Base-by-base conservation (phyloP, 1,140 invertebrate species). In the Episyrphus balteatus region DNA sequence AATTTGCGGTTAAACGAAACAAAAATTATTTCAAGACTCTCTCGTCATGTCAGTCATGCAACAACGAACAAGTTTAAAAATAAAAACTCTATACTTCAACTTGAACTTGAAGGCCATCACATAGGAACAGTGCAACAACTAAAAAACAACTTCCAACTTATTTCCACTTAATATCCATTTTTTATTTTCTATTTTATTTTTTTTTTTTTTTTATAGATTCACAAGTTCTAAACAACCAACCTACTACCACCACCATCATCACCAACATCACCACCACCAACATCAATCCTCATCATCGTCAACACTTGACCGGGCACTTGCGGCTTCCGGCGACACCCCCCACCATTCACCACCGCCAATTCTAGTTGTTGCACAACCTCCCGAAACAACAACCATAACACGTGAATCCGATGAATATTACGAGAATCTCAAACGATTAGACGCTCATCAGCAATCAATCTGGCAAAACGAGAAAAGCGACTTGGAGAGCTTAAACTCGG, bases 401-500 rank as follows among this genome's bases (percentile, higher is more conserved):
- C 59, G 56, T 48, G 63, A 66, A 45, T 61, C 65, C 53, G 62
- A 66, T 32, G 59, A 66, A 44, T 67, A 68, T 47, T 67, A 66
- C 46, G 58, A 63, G 47, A 67, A 68, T 64, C 48, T 68, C 34
- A 68, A 68, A 53, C 62, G 65, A 41, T 55, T 68, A 54, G 64
- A 68, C 51, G 57, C 60, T 38, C 42, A 48, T 61, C 9, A 51
- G 51, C 15, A 62, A 62, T 51, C 61, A 62, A 49, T 30, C 33
- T 68, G 65, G 65, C 61, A 64, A 40, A 68, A 63, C 55, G 66
- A 68, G 49, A 68, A 66, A 48, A 77, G 76, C 54, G 77, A 78
- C 59, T 76, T 78, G 46, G 76, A 79, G 58, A 79, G 76, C 55
- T 69, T 79, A 43, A 78, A 79, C 55, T 79, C 76, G n/a, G 78